phyloP scores from a whole-genome alignment of 2,113 vertebrate genomes.

The Hypanus sabinus region DNA sequence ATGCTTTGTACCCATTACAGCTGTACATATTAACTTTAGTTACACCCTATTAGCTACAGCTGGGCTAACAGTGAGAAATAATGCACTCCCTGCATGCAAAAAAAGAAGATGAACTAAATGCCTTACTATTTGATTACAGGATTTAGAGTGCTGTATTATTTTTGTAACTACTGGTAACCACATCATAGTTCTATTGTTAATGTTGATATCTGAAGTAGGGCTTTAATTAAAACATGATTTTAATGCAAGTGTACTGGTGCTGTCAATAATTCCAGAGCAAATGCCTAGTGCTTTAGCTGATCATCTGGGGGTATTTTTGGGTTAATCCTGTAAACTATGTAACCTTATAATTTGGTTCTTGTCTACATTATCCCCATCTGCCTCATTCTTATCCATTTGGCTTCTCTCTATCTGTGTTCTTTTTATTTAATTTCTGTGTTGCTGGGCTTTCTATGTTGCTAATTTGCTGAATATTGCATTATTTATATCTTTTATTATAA shows the following conservation, averaged over 20 bases:
- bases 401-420: not conserved
- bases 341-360: not conserved
- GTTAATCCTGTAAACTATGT: not conserved
- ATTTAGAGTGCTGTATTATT: not conserved
- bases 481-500: not conserved
- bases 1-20: constrained; percentile 35
- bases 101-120: constrained; percentile 22
- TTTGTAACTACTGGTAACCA: constrained; percentile 20
- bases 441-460: not conserved
- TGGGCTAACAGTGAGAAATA: constrained; percentile 30
- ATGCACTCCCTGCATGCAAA: constrained; percentile 5
- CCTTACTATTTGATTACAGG: constrained; percentile 28
- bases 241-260: not conserved
- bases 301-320: not conserved
- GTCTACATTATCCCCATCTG: not conserved
- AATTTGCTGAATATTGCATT: not conserved
- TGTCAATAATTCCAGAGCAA: not conserved
- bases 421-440: not conserved
- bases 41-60: constrained; percentile 33
- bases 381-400: not conserved
- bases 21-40: constrained; percentile 34
- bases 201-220: not conserved
- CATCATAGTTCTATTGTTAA: not conserved
- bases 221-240: not conserved
- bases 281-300: not conserved